These are phyloP conservation scores for Pomacea maculata DNA, from an alignment of 1,140 invertebrate genomes.

Conservation along the genomic window DNA sequence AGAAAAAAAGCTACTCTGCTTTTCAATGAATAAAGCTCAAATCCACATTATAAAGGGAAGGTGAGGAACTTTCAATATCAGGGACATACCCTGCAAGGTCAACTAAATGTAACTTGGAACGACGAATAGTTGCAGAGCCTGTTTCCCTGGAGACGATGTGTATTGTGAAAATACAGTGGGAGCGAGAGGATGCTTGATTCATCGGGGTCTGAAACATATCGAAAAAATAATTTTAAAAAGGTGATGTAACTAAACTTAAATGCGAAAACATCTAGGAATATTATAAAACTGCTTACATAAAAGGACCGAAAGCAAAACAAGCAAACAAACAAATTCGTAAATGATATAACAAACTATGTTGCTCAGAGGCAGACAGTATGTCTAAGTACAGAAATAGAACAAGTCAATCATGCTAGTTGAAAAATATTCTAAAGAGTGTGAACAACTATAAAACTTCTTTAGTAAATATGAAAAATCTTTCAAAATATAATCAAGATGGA, in stretches of 20 bases:
- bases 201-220: slow-evolving; percentile 69
- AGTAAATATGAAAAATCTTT: no score
- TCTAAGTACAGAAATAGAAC: background rate
- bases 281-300: no score
- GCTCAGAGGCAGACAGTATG: no score
- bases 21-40: slow-evolving; percentile 1
- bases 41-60: slow-evolving; percentile 1
- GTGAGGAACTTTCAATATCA: background rate
- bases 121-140: slow-evolving; percentile 66
- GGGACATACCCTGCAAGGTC: slow-evolving; percentile 73
- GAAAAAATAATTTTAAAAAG: slow-evolving; percentile 9
- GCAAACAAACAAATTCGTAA: no score
- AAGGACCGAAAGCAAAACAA: no score
- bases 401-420: no score
- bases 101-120: slow-evolving; percentile 74
- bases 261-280: background rate
- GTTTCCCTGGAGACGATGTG: slow-evolving; percentile 69
- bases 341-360: no score
- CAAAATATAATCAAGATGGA: no score
- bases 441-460: no score
- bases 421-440: no score
- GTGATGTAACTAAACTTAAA: slow-evolving; percentile 7
- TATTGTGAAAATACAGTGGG: slow-evolving; percentile 77
- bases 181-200: slow-evolving; percentile 75
- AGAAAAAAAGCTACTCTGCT: background rate